Evolutionary conservation across 2,797 vertebrate genomes (phyloP), one percentile per base, ranked within the genome.

Genomic region (Sorex maritimensis): DNA sequence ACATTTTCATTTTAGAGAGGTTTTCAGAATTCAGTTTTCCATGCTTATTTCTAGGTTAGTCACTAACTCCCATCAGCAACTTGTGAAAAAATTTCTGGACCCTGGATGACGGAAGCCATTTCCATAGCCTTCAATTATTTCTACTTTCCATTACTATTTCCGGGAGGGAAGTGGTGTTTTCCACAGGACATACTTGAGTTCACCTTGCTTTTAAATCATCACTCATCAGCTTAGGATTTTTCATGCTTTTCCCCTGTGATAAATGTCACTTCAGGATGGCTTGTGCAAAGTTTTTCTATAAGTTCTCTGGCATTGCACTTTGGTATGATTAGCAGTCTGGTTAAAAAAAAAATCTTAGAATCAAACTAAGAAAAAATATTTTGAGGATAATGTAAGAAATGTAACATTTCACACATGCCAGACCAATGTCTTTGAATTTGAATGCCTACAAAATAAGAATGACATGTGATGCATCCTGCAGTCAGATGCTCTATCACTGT

Each of bases 201-300:
- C 73, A 41, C 19, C 10, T 52, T 13, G 41, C 41, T 95, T 93
- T 68, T 88, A 67, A 80, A 90, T 68, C 26, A 68, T 90, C 73
- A 75, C 86, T 78, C 93, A 82, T 67, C 68, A 71, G 52, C 4
- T 7, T 63, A 86, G 41, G 17, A 6, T 86, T 83, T 92, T 92
- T 55, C 44, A 10, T 55, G 71, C 44, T 86, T 83, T 75, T 83
- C 28, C n/a, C 7, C n/a, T 86, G 58, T 19, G 41, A 44, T 75
- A 81, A 85, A 75, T 46, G 41, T 73, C 79, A 52, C 52, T 77
- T 84, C 55, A 69, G 13, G 21, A n/a, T 67, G 68, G 67, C 24
- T 67, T 94, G 71, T 87, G 55, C 85, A 94, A 28, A 92, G 63
- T 19, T 92, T 86, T 69, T 71, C 75, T 79, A 4, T 41, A 74